Conservation (phyloP, 2,888 invertebrate species). For the Antheraea assamensis region DNA sequence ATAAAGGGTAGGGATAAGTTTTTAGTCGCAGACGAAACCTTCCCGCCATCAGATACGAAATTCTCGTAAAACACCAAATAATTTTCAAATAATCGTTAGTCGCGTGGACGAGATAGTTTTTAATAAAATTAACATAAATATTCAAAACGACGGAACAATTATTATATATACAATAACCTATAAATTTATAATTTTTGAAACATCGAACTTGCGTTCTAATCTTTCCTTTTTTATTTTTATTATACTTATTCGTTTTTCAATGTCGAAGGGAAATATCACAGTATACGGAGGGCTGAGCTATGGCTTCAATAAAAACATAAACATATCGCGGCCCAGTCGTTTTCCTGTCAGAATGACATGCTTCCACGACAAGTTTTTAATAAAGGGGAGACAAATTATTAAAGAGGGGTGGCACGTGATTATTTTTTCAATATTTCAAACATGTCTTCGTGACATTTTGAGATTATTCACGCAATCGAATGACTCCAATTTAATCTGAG, state of each 20-base stretch:
- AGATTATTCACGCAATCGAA: neutral
- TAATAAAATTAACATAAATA: too few relatives aligned
- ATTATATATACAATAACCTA: neutral
- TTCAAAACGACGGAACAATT: neutral
- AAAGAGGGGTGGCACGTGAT: constrained; percentile 8
- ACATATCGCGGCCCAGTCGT: neutral
- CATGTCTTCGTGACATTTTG: neutral
- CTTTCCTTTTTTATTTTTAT: neutral
- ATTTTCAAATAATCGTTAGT: too few relatives aligned
- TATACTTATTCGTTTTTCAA: constrained; percentile 1
- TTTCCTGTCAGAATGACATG: constrained; percentile 10
- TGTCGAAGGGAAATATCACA: neutral
- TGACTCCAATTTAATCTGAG: neutral
- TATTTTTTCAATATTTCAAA: constrained; percentile 9
- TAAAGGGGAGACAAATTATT: constrained; percentile 19
- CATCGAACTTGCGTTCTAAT: neutral
- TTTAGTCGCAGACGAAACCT: too few relatives aligned
- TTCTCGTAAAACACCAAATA: too few relatives aligned
- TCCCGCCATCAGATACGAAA: too few relatives aligned
- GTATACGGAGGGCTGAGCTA: constrained; percentile 8
- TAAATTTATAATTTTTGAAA: neutral
- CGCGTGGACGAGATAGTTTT: too few relatives aligned
- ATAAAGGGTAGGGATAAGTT: too few relatives aligned
- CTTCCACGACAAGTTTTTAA: constrained; percentile 11
- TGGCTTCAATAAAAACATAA: constrained; percentile 5